A percentile compares a stretch with the other conserved stretches of the same genome.
Evolutionary conservation across 2,113 vertebrate species (phyloP).

Genomic region (Synodontis membranacea): DNA sequence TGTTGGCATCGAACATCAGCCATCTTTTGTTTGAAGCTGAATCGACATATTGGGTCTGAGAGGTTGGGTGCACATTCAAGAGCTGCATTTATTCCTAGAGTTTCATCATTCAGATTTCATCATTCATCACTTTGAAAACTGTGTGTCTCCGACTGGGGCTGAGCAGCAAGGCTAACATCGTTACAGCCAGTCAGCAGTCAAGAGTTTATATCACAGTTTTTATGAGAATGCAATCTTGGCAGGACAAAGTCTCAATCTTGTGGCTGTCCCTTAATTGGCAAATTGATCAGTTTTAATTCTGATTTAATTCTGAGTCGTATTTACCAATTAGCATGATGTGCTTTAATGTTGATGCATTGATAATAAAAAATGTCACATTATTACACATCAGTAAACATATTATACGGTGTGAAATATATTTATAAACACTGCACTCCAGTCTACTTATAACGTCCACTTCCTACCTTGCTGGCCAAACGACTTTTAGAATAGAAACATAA

Average conservation of each 20-base stretch:
- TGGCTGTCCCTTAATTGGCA: background rate
- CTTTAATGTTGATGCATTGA: background rate
- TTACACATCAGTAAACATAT: too few relatives aligned
- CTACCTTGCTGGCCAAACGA: background rate
- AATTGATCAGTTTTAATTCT: background rate
- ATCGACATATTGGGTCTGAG: background rate
- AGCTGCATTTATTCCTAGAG: slow-evolving; percentile 16
- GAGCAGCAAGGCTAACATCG: too few relatives aligned
- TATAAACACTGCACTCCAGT: background rate
- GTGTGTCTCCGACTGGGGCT: background rate
- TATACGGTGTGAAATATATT: background rate
- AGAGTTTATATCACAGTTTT: background rate
- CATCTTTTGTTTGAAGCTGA: background rate
- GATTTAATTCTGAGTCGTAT: too few relatives aligned
- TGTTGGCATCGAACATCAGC: background rate
- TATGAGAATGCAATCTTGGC: background rate
- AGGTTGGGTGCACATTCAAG: background rate
- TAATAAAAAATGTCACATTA: background rate
- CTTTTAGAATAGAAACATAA: background rate
- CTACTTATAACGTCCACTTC: background rate
- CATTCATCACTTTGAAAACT: background rate
- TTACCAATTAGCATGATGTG: background rate
- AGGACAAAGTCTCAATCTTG: background rate
- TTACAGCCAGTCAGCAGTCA: too few relatives aligned
- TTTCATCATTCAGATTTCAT: background rate